A percentile compares a stretch with the other conserved stretches of the same genome.
These are phyloP conservation scores for Athene noctua DNA, from an alignment of 2,113 vertebrate genomes.

Conservation along the genomic window DNA sequence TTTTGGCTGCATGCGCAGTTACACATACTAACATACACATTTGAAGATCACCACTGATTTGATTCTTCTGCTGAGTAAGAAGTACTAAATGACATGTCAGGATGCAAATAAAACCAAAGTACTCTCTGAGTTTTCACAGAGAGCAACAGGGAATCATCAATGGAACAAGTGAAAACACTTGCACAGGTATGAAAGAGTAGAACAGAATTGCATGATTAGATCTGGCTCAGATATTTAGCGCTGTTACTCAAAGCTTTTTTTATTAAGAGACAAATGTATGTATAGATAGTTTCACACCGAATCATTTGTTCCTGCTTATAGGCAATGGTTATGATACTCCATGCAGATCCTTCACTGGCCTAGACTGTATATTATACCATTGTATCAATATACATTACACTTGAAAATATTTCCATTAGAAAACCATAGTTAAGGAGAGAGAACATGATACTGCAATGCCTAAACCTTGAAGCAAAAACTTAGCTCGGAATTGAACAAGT, in stretches of 20 bases:
- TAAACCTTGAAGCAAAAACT: not conserved
- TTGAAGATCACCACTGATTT: not conserved
- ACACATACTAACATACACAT: not conserved
- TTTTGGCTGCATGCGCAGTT: not conserved
- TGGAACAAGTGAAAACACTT: not conserved
- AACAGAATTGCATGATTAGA: not conserved
- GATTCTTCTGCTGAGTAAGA: not conserved
- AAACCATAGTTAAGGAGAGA: not conserved
- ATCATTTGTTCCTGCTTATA: not conserved
- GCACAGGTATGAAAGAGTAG: not conserved
- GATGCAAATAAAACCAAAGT: not conserved
- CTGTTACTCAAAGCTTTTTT: not conserved
- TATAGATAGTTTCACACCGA: not conserved
- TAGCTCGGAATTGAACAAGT: not conserved
- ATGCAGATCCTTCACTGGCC: not conserved
- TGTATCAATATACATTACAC: not conserved
- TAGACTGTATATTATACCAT: not conserved
- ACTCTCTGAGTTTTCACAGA: not conserved
- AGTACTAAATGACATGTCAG: not conserved
- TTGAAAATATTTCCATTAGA: not conserved
- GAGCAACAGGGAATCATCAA: not conserved
- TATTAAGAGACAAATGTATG: not conserved
- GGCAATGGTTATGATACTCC: not conserved
- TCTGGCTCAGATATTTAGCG: not conserved
- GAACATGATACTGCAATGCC: rapidly evolving